Percentiles rank a stretch among this genome's conserved stretches.
These are phyloP conservation scores for Anarhynchus alexandrinus DNA, from an alignment of 2,113 vertebrate species.

Conservation along the genomic window DNA sequence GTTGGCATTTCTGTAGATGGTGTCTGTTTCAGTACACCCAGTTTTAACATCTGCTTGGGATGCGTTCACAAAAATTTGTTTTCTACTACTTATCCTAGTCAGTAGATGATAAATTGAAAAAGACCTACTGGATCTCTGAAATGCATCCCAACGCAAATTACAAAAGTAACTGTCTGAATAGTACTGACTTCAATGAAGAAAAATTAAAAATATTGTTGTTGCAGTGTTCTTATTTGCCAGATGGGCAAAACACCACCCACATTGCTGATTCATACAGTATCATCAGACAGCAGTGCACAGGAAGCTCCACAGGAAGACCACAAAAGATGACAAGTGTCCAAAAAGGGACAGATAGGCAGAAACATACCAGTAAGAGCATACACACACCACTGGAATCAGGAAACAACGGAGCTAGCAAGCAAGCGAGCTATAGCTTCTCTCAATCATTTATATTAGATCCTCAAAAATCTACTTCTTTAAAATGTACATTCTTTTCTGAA, in stretches of 20 bases:
- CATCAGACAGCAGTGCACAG: conserved; percentile 5
- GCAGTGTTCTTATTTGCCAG: not conserved
- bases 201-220: not conserved
- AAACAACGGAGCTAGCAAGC: not conserved
- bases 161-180: not conserved
- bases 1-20: not conserved
- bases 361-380: not conserved
- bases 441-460: not conserved
- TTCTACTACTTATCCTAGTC: not conserved
- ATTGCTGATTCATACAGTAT: conserved; percentile 30
- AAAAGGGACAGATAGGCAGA: conserved; percentile 2
- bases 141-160: not conserved
- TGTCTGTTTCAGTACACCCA: not conserved
- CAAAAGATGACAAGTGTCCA: not conserved
- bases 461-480: not conserved
- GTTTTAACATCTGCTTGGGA: not conserved
- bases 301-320: conserved; percentile 51
- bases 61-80: not conserved
- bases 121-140: not conserved
- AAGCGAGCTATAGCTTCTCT: not conserved
- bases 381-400: not conserved
- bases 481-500: not conserved
- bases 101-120: not conserved
- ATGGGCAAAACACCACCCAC: not conserved
- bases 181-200: not conserved